phyloP scores from a whole-genome alignment of 2,888 invertebrate species.

The Phyto melanocephala region DNA sequence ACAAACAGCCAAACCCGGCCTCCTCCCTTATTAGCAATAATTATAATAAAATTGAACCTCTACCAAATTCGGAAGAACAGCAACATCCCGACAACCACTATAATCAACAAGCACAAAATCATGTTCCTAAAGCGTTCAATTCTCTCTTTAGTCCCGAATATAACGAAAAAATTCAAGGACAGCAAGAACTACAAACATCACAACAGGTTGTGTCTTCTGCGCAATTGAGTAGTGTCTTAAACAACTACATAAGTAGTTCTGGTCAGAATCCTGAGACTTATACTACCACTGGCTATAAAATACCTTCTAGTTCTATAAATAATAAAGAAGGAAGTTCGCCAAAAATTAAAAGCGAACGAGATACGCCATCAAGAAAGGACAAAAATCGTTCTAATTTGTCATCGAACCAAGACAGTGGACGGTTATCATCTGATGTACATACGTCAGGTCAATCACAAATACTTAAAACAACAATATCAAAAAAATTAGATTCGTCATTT shows the following conservation, averaged over 20 bases:
- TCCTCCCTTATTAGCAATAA: conserved; percentile 57
- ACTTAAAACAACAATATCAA: conserved; percentile 49
- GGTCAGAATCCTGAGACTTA: conserved; percentile 64
- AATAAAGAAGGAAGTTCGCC: conserved; percentile 68
- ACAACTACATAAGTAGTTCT: conserved; percentile 36
- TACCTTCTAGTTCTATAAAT: conserved; percentile 17
- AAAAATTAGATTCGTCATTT: conserved; percentile 63
- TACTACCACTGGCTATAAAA: conserved; percentile 56
- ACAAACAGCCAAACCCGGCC: conserved; percentile 63
- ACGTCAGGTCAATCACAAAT: conserved; percentile 50
- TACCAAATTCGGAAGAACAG: conserved; percentile 54
- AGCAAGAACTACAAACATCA: conserved; percentile 58
- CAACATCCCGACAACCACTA: conserved; percentile 46
- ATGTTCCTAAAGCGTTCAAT: conserved; percentile 66
- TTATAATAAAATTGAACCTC: conserved; percentile 56
- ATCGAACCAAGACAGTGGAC: conserved; percentile 42
- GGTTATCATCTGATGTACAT: conserved; percentile 30
- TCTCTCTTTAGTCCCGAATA: conserved; percentile 79
- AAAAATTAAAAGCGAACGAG: conserved; percentile 67
- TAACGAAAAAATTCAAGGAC: conserved; percentile 72
- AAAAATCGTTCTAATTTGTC: conserved; percentile 70
- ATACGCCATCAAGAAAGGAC: conserved; percentile 76
- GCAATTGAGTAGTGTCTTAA: conserved; percentile 27
- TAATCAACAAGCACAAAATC: conserved; percentile 63
- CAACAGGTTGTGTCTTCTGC: conserved; percentile 37